A percentile compares a stretch with the other conserved stretches of the same genome.
Evolutionary conservation across 2,113 vertebrate species (phyloP).

Genomic region (Puntigrus tetrazona): DNA sequence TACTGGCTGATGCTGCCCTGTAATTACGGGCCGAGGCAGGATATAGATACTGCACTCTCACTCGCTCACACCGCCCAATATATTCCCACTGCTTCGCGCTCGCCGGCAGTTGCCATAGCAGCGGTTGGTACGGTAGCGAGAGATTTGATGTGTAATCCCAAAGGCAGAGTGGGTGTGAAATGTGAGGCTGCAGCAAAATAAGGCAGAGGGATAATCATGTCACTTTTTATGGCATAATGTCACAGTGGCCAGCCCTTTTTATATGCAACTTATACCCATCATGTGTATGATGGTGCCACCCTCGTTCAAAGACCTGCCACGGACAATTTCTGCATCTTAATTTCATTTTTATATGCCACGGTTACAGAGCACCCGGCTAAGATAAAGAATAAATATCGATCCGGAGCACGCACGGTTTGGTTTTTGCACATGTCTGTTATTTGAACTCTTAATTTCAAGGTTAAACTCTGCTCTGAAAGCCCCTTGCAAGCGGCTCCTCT

Average conservation of each 20-base stretch:
- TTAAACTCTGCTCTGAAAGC: neutral
- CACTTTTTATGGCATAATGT: constrained; percentile 26
- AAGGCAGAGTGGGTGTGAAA: constrained; percentile 68
- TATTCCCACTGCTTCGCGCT: constrained; percentile 52
- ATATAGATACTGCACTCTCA: constrained; percentile 50
- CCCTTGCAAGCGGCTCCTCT: neutral
- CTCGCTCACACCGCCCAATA: constrained; percentile 34
- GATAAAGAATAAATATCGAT: neutral
- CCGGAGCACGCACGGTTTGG: neutral
- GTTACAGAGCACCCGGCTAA: neutral
- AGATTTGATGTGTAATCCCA: constrained; percentile 74
- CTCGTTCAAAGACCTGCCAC: neutral
- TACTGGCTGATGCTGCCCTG: constrained; percentile 44
- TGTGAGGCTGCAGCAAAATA: constrained; percentile 65
- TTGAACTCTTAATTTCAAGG: neutral
- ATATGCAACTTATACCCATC: neutral
- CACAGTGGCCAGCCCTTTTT: neutral
- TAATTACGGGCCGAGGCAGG: constrained; percentile 54
- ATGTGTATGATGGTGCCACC: neutral
- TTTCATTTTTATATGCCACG: neutral
- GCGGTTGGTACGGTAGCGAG: constrained; percentile 67
- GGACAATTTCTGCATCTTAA: neutral
- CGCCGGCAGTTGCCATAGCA: constrained; percentile 79
- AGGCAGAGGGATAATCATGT: constrained; percentile 22
- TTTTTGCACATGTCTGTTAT: neutral